Evolutionary conservation across 2,113 vertebrate species (phyloP), one percentile per base, ranked within the genome.

Genomic region (Trachemys scripta): DNA sequence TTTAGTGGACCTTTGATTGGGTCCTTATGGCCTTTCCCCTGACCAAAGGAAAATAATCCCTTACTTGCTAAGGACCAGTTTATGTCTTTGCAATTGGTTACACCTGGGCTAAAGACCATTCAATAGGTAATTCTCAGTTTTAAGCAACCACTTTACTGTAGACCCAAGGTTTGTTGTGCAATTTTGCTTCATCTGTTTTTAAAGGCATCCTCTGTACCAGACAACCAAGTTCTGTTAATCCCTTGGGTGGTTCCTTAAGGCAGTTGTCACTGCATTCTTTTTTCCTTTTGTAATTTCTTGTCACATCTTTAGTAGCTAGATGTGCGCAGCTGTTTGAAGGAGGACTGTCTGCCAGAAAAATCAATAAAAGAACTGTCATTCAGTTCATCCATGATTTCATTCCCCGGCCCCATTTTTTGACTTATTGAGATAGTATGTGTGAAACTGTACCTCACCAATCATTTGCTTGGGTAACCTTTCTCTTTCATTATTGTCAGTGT

Each of bases 101-200:
- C 25, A 80, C 76, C 76, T 19, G 69, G 81, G 65, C 53, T 87
- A 90, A 47, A 80, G 75, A 42, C 0, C 0, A 25, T 92, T 95
- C 0, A 0, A 92, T 93, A 90, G 94, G 84, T 62, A 94, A 90
- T 62, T 95, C 88, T 84, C 45, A 31, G 20, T 86, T 89, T 0
- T 0, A 22, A 87, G 65, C 69, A 50, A 29, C 20, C 25, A 27
- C 75, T 76, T 45, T 47, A 45, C 7, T 38, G 53, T 62, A 65
- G 90, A 87, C 82, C 72, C 53, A 72, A 92, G 90, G 78, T 88
- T 92, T 97, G 78, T 83, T 86, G 81, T 65, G 42, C 56, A 82
- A 38, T 90, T 94, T 89, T 62, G 85, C 92, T 79, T 90, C 5
- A 92, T 92, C 50, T 93, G 62, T 57, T 25, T 95, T 91, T 84